Base-by-base conservation (phyloP, 2,888 invertebrate species). In the Saturnia pavonia region DNA sequence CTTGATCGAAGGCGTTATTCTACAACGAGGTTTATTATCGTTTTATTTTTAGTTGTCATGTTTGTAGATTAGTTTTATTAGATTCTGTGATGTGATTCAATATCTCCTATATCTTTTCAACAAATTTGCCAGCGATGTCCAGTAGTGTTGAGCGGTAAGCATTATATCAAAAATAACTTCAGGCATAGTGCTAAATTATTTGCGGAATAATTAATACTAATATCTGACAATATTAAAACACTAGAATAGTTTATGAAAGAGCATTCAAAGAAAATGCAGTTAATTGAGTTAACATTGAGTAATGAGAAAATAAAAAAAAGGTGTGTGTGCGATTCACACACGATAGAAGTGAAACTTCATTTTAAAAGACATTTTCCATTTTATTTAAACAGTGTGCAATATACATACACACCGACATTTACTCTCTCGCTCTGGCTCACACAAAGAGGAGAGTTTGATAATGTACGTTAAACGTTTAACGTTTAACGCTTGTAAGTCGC, bases 1-100 rank as follows among this genome's bases (percentile, higher is more conserved):
- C 48, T 69, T 54, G 74, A 77, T 78, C 73, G 70, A 70, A 72
- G 72, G 80, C 77, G 77, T 77, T 79, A 85, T 83, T 85, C 83
- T 81, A 78, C 74, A 81, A 77, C 40, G 42, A 60, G 25, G 12
- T 3, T 22, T n/a, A 54, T 25, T 25, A 48, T 7, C 22, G 9
- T 67, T 67, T 45, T 67, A 25, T 27, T 67, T 67, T 43, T 67
- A 34, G 67, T 45, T 45, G 8, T 25, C 57, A 27, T 14, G 25
- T 60, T 60, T 60, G 14, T 12, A 27, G 27, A 14, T 60, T 27
- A 25, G 25, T 27, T 60, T 54, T 54, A 54, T 54, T n/a, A 43
- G 22, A 22, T 54, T 51, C n/a, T 51, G n/a, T n/a, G n/a, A 8
- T 57, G 57, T 54, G 1, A 12, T 25, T 0, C 8, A 25, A 25